Conservation (phyloP, 2,797 vertebrate species). For the Toxotes lorentzi region DNA sequence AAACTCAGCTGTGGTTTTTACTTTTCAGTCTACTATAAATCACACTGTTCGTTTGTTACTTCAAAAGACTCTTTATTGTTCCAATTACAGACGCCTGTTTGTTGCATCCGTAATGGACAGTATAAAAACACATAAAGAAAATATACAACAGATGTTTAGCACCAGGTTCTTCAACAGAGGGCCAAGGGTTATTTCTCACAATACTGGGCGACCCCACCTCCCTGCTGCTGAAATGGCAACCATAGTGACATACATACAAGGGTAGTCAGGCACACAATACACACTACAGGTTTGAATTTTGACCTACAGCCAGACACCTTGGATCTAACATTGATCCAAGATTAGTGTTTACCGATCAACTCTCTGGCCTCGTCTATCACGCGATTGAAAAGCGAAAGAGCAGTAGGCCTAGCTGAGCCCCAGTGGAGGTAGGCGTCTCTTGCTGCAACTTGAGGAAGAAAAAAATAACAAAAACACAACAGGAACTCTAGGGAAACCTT, state of each 20-base stretch:
- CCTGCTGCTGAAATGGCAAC: conserved; percentile 66
- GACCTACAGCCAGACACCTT: conserved; percentile 64
- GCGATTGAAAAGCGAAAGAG: conserved; percentile 48
- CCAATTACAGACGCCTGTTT: conserved; percentile 69
- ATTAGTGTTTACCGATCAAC: conserved; percentile 67
- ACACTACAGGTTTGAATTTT: conserved; percentile 54
- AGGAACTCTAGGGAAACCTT: conserved; percentile 27
- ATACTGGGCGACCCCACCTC: conserved; percentile 48
- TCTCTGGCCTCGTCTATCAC: conserved; percentile 37
- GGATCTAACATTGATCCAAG: conserved; percentile 51
- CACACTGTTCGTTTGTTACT: conserved; percentile 25
- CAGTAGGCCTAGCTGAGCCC: conserved; percentile 51
- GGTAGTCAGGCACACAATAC: conserved; percentile 62
- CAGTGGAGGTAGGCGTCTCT: conserved; percentile 67
- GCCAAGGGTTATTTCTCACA: conserved; percentile 48
- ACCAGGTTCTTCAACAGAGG: conserved; percentile 79
- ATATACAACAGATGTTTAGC: conserved; percentile 83
- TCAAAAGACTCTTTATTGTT: conserved; percentile 85
- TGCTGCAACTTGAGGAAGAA: conserved; percentile 39
- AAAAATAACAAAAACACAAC: conserved; percentile 24
- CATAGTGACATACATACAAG: conserved; percentile 64
- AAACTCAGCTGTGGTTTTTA: background rate
- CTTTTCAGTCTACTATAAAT: conserved; percentile 7
- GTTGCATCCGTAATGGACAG: conserved; percentile 76
- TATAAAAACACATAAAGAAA: conserved; percentile 83